A percentile compares a stretch with the other conserved stretches of the same genome.
phyloP scores from a whole-genome alignment of 1,140 invertebrate species.

The Monomorium pharaonis region DNA sequence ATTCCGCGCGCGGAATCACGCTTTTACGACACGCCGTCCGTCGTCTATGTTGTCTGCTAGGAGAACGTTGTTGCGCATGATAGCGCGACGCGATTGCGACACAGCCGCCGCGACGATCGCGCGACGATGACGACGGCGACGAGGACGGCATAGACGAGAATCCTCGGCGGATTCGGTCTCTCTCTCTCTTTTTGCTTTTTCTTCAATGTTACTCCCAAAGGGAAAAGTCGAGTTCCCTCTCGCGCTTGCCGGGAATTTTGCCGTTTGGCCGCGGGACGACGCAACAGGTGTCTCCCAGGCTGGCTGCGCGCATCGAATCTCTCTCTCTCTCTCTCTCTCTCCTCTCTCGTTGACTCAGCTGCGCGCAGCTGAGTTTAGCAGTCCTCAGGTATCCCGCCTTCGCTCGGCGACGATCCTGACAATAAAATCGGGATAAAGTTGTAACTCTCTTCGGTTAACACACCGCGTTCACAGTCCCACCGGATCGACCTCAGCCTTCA shows the following conservation, averaged over 20 bases:
- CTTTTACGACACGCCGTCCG: background rate
- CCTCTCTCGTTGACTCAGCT: constrained; percentile 31
- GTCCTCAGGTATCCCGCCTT: constrained; percentile 8
- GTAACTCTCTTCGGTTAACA: background rate
- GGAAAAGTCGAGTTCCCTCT: background rate
- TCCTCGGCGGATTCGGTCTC: too few relatives aligned
- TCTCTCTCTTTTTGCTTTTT: background rate
- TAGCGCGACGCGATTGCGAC: background rate
- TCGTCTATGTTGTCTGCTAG: background rate
- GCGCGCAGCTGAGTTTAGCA: background rate
- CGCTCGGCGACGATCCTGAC: too few relatives aligned
- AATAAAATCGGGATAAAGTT: background rate
- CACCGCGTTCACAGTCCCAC: background rate
- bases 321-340: background rate
- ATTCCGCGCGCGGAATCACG: background rate
- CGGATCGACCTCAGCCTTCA: background rate
- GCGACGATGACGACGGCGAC: background rate
- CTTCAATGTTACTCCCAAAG: background rate
- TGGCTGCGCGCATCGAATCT: constrained; percentile 5
- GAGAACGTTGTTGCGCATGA: background rate
- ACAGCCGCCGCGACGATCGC: background rate
- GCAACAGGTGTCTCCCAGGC: constrained; percentile 52
- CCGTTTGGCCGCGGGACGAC: background rate
- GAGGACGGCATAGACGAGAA: background rate
- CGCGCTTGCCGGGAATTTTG: background rate